phyloP scores from a whole-genome alignment of 64 coral and sea anemone species.

The Anthopleura sola region DNA sequence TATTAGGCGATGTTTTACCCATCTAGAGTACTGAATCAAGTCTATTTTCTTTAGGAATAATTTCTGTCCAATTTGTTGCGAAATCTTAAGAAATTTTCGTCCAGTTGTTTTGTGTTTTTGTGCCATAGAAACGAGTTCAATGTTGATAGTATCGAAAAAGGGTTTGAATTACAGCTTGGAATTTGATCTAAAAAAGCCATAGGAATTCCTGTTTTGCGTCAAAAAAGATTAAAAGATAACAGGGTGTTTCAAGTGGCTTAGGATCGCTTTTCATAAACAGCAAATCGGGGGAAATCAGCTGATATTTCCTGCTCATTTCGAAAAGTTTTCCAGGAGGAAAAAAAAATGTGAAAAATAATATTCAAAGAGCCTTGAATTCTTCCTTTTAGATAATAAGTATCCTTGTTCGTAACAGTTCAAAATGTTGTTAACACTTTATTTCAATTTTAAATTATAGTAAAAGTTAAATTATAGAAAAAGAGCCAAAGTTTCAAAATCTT shows the following conservation, averaged over 20 bases:
- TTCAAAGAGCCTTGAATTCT: neutral
- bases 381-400: no score
- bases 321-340: neutral
- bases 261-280: neutral
- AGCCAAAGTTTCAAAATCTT: neutral
- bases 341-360: neutral
- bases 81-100: neutral
- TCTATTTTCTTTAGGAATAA: neutral
- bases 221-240: slow-evolving; percentile 3
- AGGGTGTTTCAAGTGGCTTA: neutral
- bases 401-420: no score
- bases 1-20: neutral
- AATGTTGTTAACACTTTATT: neutral
- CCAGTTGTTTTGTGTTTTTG: neutral
- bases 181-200: slow-evolving; percentile 1
- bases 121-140: neutral
- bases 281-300: neutral
- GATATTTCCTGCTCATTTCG: neutral
- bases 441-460: neutral
- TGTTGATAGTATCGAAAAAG: no score
- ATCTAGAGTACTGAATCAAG: neutral
- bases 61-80: neutral
- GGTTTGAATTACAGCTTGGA: slow-evolving; percentile 2
- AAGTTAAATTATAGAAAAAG: neutral
- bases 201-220: slow-evolving; percentile 1